Conservation (phyloP, 2,888 invertebrate species). For the Mesorhabditis spiculigera region DNA sequence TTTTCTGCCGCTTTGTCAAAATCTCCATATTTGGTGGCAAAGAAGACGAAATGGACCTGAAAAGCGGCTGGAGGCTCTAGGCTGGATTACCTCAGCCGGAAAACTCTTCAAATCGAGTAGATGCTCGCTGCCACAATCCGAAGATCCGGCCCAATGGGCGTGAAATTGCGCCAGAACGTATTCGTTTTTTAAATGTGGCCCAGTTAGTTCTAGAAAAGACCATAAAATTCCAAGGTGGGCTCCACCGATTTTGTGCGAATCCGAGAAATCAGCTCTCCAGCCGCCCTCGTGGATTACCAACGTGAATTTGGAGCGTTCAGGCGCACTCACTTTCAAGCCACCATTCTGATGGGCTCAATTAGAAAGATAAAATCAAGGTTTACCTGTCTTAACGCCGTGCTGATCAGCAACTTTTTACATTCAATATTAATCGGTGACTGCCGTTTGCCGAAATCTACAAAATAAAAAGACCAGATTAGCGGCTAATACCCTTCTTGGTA, state of each 20-base stretch:
- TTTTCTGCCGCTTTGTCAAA: neutral
- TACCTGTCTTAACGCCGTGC: neutral
- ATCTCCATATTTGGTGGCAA: constrained; percentile 1
- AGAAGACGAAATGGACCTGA: constrained; percentile 2
- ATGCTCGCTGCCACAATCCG: neutral
- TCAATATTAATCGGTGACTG: constrained; percentile 4
- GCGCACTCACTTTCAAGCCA: neutral
- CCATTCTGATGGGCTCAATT: constrained; percentile 2
- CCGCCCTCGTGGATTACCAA: neutral
- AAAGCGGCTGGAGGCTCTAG: neutral
- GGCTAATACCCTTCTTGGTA: neutral
- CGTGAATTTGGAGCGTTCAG: neutral
- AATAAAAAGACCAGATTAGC: neutral
- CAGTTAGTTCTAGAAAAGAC: neutral
- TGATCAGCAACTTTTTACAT: neutral
- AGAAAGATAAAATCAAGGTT: neutral
- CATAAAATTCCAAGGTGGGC: neutral
- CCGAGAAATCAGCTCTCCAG: neutral
- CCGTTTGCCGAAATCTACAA: neutral
- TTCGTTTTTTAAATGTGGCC: neutral
- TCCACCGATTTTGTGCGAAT: neutral
- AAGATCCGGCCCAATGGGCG: neutral
- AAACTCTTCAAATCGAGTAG: neutral
- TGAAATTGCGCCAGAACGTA: neutral
- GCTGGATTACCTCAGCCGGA: neutral